These are phyloP conservation scores for Uloborus plumipes DNA, from an alignment of 2,888 invertebrate species.

Conservation along the genomic window DNA sequence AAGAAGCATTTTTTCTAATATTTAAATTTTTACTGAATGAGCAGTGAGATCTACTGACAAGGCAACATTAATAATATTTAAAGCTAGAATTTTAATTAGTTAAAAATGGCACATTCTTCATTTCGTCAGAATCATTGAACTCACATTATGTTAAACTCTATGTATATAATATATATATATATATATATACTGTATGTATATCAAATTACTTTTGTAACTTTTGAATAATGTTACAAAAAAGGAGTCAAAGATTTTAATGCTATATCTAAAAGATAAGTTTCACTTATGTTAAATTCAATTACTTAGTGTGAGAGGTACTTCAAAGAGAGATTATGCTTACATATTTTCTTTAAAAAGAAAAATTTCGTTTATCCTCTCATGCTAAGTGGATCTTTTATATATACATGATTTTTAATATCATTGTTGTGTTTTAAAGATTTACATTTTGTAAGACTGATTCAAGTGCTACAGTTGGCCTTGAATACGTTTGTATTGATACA, in stretches of 20 bases:
- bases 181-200: no score
- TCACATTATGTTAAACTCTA: conserved; percentile 1
- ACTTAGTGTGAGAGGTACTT: conserved; percentile 47
- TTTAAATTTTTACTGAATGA: conserved; percentile 52
- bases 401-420: conserved; percentile 63
- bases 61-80: conserved; percentile 35
- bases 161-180: no score
- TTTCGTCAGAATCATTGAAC: conserved; percentile 24
- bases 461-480: conserved; percentile 58
- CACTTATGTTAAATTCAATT: conserved; percentile 27
- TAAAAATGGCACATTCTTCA: conserved; percentile 32
- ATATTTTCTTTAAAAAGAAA: conserved; percentile 40
- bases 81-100: conserved; percentile 26
- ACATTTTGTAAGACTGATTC: conserved; percentile 63
- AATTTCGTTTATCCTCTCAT: conserved; percentile 55
- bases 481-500: conserved; percentile 49
- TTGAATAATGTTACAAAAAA: conserved; percentile 16
- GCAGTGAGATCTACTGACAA: conserved; percentile 43
- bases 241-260: conserved; percentile 27
- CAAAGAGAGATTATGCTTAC: conserved; percentile 33
- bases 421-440: conserved; percentile 64
- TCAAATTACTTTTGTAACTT: conserved; percentile 7
- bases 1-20: conserved; percentile 14
- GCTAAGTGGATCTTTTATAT: conserved; percentile 53
- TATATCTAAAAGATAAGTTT: conserved; percentile 35